Base-by-base conservation (phyloP, 1,140 invertebrate species). In the Harlomillsia oculata region DNA sequence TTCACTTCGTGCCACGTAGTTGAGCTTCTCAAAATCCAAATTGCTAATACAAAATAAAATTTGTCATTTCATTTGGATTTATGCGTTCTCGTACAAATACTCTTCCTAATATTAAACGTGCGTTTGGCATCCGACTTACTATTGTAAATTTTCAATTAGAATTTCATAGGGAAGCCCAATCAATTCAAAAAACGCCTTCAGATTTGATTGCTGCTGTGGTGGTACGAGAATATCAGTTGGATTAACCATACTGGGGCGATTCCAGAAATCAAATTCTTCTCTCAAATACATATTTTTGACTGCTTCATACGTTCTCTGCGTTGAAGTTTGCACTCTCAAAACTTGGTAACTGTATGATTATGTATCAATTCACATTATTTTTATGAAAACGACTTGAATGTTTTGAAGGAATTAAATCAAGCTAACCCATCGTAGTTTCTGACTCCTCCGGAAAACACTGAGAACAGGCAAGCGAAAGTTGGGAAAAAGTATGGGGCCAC, bases 231-330 rank as follows among this genome's bases (percentile, higher is more conserved):
- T 56, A 23, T 62, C 60, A 0, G 63, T 58, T 3, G 56, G 48
- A 2, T 28, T 20, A 5, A 25, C 25, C 44, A 52, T 49, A 26
- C 51, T 50, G 2, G 63, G 63, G 25, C 41, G 28, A 20, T 28
- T 59, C 57, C 56, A 62, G 29, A 65, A 65, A 18, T 65, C 63
- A 51, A 51, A 53, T 20, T 62, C 53, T 21, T 62, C 63, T 26
- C 34, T 36, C 13, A 53, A 39, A 39, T 50, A 65, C n/a, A 65
- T 37, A 29, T 56, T 60, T 36, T 53, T 62, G 13, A 65, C 16
- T 3, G 53, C 29, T 21, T 62, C 57, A 34, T 56, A 60, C 8
- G 37, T 26, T 13, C 29, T 16, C 16, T 9, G 28, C 13, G 46
- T 37, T 3, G 60, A 50, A 0, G 52, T 26, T n/a, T 65, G 51